These are phyloP conservation scores for Drosophila miranda DNA, from an alignment of 1,140 invertebrate species.

Conservation along the genomic window DNA sequence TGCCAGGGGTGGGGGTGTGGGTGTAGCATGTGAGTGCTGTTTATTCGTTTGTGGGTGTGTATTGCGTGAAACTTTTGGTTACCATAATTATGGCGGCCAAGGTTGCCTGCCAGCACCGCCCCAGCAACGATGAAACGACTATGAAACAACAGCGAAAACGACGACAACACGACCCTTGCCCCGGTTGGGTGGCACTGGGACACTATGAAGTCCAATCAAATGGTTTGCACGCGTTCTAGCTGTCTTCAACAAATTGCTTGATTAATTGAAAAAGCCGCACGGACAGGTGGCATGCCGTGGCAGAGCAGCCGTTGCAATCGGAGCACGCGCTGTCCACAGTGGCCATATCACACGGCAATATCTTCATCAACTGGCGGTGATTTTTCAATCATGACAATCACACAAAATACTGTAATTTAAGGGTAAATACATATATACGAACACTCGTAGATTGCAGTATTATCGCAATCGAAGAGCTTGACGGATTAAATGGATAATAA, in stretches of 20 bases:
- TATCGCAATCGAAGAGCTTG: neutral
- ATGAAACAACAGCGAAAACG: constrained; percentile 21
- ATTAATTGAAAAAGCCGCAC: constrained; percentile 56
- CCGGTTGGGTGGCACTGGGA: constrained; percentile 39
- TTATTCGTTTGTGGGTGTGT: constrained; percentile 52
- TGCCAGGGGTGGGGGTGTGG: no score
- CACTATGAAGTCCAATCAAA: constrained; percentile 59
- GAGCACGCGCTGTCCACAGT: no score
- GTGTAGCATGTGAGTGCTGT: constrained; percentile 13
- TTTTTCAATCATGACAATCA: constrained; percentile 31
- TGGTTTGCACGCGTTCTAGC: constrained; percentile 41
- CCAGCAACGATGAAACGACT: constrained; percentile 7
- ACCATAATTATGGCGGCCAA: constrained; percentile 80
- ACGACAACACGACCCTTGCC: constrained; percentile 35
- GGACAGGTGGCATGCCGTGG: constrained; percentile 23
- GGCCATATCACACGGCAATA: constrained; percentile 10
- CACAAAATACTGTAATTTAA: constrained; percentile 7
- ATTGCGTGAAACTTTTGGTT: constrained; percentile 76
- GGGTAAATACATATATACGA: neutral
- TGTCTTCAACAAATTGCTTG: constrained; percentile 52
- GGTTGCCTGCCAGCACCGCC: constrained; percentile 47
- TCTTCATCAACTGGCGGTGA: constrained; percentile 22
- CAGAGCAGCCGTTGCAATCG: constrained; percentile 9
- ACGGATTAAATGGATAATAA: constrained; percentile 1
- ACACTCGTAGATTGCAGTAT: neutral